Conservation (phyloP, 2,888 invertebrate species). For the Drosophila borealis region DNA sequence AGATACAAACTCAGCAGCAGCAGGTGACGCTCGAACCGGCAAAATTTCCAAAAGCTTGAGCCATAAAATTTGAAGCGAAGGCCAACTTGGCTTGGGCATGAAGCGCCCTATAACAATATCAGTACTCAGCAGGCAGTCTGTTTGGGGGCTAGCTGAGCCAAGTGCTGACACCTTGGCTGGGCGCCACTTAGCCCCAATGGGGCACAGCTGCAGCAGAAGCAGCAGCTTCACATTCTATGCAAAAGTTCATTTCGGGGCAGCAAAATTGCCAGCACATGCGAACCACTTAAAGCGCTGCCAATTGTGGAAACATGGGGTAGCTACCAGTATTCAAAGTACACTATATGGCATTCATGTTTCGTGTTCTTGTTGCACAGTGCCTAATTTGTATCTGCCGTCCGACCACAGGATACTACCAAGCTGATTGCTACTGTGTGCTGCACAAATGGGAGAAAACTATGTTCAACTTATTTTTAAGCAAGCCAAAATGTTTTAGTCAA, state of each 20-base stretch:
- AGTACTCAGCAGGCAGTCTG: conserved; percentile 43
- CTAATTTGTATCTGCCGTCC: conserved; percentile 38
- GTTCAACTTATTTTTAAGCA: conserved; percentile 6
- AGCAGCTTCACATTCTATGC: conserved; percentile 37
- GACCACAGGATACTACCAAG: conserved; percentile 12
- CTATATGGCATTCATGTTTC: conserved; percentile 14
- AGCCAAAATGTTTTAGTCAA: background rate
- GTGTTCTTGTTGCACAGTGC: conserved; percentile 27
- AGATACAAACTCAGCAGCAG: conserved; percentile 8
- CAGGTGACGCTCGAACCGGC: conserved; percentile 31
- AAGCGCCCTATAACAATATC: conserved; percentile 35
- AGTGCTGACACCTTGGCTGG: conserved; percentile 38
- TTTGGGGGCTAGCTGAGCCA: background rate
- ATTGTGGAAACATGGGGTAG: conserved; percentile 48
- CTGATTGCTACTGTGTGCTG: conserved; percentile 1
- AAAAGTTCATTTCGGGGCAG: conserved; percentile 58
- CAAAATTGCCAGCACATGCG: conserved; percentile 44
- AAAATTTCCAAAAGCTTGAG: conserved; percentile 66
- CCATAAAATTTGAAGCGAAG: conserved; percentile 74
- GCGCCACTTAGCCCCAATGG: conserved; percentile 67
- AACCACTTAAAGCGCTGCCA: conserved; percentile 49
- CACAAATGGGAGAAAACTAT: background rate
- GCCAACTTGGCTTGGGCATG: conserved; percentile 43
- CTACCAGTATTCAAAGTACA: conserved; percentile 20
- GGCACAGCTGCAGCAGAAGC: conserved; percentile 45